Evolutionary conservation across 2,888 invertebrate species (phyloP).

Genomic region (Patella caerulea): DNA sequence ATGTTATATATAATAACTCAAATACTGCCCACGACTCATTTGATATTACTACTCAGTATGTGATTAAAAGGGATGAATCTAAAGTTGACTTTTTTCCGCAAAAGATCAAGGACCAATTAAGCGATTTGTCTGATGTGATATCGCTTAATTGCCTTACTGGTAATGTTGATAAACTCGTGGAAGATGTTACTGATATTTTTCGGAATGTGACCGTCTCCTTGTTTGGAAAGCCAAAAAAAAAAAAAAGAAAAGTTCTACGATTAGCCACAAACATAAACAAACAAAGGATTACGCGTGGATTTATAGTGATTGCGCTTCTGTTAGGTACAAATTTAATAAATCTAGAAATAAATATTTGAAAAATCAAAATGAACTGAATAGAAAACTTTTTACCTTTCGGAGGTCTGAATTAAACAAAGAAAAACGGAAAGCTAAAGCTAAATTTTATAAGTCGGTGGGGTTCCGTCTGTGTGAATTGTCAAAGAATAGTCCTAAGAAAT

Average conservation of each 20-base stretch:
- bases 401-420: background rate
- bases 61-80: background rate
- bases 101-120: background rate
- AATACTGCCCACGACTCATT: too few relatives aligned
- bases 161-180: background rate
- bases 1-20: background rate
- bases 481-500: conserved; percentile 1
- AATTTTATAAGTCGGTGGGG: background rate
- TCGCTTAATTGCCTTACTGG: background rate
- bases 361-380: too few relatives aligned
- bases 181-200: background rate
- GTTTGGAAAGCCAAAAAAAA: background rate
- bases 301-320: too few relatives aligned
- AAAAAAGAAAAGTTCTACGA: too few relatives aligned
- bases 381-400: background rate
- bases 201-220: background rate
- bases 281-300: too few relatives aligned
- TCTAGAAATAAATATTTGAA: too few relatives aligned
- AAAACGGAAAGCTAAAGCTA: background rate
- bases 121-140: background rate
- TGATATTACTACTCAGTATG: too few relatives aligned
- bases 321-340: too few relatives aligned
- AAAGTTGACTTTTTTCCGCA: background rate
- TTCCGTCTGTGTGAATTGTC: background rate
- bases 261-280: too few relatives aligned